Percentiles rank a stretch among this genome's conserved stretches.
Conservation (phyloP, 2,113 vertebrate species). For the Oceanodroma tethys region DNA sequence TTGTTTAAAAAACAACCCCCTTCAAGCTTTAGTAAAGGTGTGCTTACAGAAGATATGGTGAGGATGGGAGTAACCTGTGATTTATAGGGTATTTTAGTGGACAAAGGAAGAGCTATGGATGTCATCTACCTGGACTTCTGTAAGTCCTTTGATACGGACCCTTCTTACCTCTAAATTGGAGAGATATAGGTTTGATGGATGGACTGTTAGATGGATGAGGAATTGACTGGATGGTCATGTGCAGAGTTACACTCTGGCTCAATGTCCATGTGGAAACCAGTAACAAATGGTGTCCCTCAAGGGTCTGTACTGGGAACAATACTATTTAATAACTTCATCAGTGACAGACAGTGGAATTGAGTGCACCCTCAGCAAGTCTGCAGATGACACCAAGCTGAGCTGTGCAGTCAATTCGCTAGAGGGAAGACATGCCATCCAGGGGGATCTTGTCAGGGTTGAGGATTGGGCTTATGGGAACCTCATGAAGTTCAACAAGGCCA, state of each 20-base stretch:
- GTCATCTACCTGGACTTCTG: neutral
- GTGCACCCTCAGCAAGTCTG: neutral
- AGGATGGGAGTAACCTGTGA: neutral
- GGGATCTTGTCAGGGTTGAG: neutral
- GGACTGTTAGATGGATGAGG: neutral
- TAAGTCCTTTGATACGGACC: neutral
- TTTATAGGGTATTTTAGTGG: neutral
- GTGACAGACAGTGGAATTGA: neutral
- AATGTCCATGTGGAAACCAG: neutral
- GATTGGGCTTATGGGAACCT: neutral
- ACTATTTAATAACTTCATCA: neutral
- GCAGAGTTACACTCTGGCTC: neutral
- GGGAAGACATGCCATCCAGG: neutral
- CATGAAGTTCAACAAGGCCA: neutral
- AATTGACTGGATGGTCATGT: too few relatives aligned
- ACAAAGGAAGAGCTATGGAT: neutral
- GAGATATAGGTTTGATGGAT: neutral
- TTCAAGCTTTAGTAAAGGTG: neutral
- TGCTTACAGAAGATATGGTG: neutral
- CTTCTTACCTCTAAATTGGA: neutral
- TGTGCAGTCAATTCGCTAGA: neutral
- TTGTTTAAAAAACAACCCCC: neutral
- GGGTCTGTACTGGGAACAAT: neutral
- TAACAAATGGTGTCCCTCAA: neutral
- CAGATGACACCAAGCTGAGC: neutral